Base-by-base conservation (phyloP, 2,113 vertebrate genomes). In the Rhinoderma darwinii region DNA sequence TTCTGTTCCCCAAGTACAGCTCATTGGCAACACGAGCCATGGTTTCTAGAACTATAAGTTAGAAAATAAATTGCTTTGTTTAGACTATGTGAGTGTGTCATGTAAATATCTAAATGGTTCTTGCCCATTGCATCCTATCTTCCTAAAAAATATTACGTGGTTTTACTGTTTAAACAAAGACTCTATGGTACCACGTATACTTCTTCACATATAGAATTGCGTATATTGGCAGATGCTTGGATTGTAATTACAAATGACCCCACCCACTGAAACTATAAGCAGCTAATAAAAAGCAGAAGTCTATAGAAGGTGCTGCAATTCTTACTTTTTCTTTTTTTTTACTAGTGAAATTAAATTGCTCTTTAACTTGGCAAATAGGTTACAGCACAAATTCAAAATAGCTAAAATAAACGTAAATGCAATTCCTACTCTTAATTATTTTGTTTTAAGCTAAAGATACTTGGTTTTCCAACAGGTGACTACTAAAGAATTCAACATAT, bases 1-100 rank as follows among this genome's bases (percentile, higher is more conserved):
- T 30, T 54, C 44, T 37, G 47, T 51, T 51, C 76, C 47, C 9
- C 37, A 79, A 77, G 27, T 78, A 78, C 75, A 54, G 76, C 76
- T 22, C 1, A 56, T 56, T 79, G 50, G n/a, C 50, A 79, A 30
- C 32, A 37, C 37, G 32, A 39, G 75, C 47, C 50, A 50, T 50
- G 51, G 32, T 22, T 32, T 59, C 50, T 79, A 59, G 9, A 39
- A 7, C 9, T 59, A 35, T 56, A 7, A 22, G 18, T 5, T 66
- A 37, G 32, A 56, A 54, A 56, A 37, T 1, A 35, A 54, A 54
- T 50, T 4, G 3, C 1, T 79, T 56, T 54, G 50, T 37, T 79
- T 79, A 50, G 50, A 59, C n/a, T 4, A 80, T 80, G 50, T 39
- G 51, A 59, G 77, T 51, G 44, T 77, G 18, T 15, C 0, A 39